Base-by-base conservation (phyloP, 2,797 vertebrate species). In the Coregonus suidteri region DNA sequence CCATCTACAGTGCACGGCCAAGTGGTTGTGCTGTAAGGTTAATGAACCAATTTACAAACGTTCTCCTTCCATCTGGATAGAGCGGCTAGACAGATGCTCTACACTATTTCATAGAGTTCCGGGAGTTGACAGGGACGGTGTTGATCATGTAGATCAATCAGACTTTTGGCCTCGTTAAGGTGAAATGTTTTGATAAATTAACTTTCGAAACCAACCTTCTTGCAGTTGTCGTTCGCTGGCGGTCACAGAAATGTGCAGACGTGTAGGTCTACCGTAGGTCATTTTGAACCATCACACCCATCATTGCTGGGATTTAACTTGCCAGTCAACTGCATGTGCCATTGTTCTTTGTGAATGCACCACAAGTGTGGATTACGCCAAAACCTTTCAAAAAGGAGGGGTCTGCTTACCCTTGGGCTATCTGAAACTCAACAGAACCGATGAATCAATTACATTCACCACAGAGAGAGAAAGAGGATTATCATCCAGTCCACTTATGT, bases 21-120 rank as follows among this genome's bases (percentile, higher is more conserved):
- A 82, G 83, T 90, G 91, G 91, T 93, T 92, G 83, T 83, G 85
- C 91, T 91, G 88, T 92, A 92, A 93, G 92, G 93, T 94, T 94
- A 94, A 94, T 94, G 93, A 94, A 91, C 88, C 92, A 91, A 91
- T 95, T 93, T 93, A 88, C 93, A 92, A 92, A 92, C 84, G 81
- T 91, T 90, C 87, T 88, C 83, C 86, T 75, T 74, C 93, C 90
- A 92, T 94, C 92, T 93, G 93, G 86, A 87, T 66, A 85, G 82
- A 87, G 79, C 82, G 85, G 87, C 73, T 74, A 87, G 86, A 86
- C 91, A 93, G 90, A 90, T 88, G 88, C 89, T 92, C 73, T 54
- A 2, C 31, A 54, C 18, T 79, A 80, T 85, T 52, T 90, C 87
- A 85, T 84, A 82, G 75, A 70, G 6, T 18, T 75, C 77, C 56